Percentiles rank a stretch among this genome's conserved stretches.
Evolutionary conservation across 2,797 vertebrate species (phyloP).

Genomic region (Tapera naevia): DNA sequence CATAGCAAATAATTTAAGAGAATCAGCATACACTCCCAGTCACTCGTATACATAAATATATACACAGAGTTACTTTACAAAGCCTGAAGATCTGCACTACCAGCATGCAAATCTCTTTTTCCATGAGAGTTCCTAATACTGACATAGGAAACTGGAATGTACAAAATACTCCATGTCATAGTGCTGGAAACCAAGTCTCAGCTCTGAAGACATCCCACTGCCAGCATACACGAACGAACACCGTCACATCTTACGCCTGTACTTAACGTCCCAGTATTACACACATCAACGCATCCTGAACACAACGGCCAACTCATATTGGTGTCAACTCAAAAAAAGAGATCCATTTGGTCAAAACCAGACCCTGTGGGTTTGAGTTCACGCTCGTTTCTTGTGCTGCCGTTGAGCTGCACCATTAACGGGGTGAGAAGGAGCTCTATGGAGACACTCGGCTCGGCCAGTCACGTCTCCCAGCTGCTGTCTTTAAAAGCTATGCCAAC

Average conservation of each 20-base stretch:
- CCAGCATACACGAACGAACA: conserved; percentile 11
- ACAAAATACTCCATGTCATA: conserved; percentile 52
- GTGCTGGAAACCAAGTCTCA: conserved; percentile 59
- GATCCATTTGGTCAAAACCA: neutral
- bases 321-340: neutral
- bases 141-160: conserved; percentile 75
- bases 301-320: conserved; percentile 20
- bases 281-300: conserved; percentile 22
- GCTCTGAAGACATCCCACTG: conserved; percentile 31
- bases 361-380: conserved; percentile 33
- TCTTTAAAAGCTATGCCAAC: conserved; percentile 96
- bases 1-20: conserved; percentile 78
- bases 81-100: conserved; percentile 73
- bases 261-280: neutral
- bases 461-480: conserved; percentile 96
- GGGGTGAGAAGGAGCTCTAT: conserved; percentile 55
- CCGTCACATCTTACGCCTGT: neutral
- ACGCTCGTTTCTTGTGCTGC: conserved; percentile 44
- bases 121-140: conserved; percentile 74
- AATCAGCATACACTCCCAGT: conserved; percentile 67
- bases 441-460: neutral
- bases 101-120: conserved; percentile 72
- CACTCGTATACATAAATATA: conserved; percentile 76
- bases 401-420: conserved; percentile 32
- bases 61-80: conserved; percentile 75